A percentile compares a stretch with the other conserved stretches of the same genome.
Conservation (phyloP, 2,113 vertebrate species). For the Jaculus jaculus region DNA sequence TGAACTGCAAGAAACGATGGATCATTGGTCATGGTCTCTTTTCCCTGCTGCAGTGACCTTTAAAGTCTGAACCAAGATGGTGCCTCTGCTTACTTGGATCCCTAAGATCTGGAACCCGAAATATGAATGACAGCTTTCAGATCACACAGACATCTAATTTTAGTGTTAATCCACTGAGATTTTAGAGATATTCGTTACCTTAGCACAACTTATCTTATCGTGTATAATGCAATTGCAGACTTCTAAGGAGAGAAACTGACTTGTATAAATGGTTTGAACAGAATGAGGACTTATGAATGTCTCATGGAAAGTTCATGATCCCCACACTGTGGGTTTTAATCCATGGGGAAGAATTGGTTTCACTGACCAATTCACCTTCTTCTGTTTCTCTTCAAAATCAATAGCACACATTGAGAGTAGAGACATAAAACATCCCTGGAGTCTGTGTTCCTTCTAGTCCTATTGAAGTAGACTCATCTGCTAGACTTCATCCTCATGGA, state of each 20-base stretch:
- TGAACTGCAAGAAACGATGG: neutral
- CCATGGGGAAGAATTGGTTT: neutral
- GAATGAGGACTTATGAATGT: neutral
- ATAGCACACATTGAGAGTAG: neutral
- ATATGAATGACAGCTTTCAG: neutral
- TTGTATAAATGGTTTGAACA: neutral
- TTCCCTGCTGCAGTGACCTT: neutral
- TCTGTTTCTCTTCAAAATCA: constrained; percentile 7
- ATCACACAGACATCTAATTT: neutral
- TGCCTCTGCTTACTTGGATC: neutral
- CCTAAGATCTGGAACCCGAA: neutral
- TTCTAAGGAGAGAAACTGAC: neutral
- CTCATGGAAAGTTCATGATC: neutral
- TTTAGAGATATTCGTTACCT: neutral
- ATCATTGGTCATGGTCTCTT: too few relatives aligned
- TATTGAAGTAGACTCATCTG: neutral
- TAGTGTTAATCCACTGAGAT: neutral
- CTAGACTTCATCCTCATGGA: neutral
- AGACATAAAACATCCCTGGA: neutral
- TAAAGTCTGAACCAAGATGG: neutral
- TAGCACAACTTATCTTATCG: neutral
- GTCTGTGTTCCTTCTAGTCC: neutral
- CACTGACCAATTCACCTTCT: neutral
- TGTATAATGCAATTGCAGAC: neutral
- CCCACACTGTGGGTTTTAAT: neutral